These are phyloP conservation scores for Cosmia trapezina DNA, from an alignment of 2,888 invertebrate species.

Conservation along the genomic window DNA sequence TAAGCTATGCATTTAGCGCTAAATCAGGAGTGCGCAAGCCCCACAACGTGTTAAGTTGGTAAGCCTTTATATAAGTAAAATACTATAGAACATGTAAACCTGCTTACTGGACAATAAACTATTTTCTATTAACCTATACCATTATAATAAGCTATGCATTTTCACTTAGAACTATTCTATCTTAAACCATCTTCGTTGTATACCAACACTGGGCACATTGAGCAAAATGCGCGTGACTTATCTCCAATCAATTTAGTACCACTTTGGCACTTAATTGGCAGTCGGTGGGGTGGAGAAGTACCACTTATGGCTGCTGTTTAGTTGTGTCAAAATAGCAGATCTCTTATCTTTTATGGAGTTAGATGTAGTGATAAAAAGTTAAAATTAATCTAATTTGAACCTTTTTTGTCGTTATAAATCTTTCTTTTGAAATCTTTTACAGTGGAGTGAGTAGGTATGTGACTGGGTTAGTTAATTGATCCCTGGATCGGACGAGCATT, in stretches of 20 bases:
- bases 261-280: slow-evolving; percentile 55
- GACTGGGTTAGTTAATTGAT: not conserved
- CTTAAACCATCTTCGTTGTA: not conserved
- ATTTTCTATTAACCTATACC: too few relatives aligned
- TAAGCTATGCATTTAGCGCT: too few relatives aligned
- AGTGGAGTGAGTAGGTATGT: not conserved
- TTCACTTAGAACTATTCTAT: not conserved
- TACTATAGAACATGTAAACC: too few relatives aligned
- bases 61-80: too few relatives aligned
- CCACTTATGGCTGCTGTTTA: slow-evolving; percentile 32
- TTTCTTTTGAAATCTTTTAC: not conserved
- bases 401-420: not conserved
- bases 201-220: not conserved
- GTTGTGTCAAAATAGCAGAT: slow-evolving; percentile 51
- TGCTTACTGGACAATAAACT: too few relatives aligned
- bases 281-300: slow-evolving; percentile 40
- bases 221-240: slow-evolving; percentile 51
- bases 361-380: slow-evolving; percentile 3
- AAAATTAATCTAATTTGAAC: slow-evolving; percentile 4
- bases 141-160: too few relatives aligned
- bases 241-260: slow-evolving; percentile 54
- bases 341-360: slow-evolving; percentile 37
- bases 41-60: too few relatives aligned
- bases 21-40: too few relatives aligned
- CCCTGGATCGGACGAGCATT: not conserved